phyloP scores from a whole-genome alignment of 1,140 invertebrate species.

The Brachionus calyciflorus region DNA sequence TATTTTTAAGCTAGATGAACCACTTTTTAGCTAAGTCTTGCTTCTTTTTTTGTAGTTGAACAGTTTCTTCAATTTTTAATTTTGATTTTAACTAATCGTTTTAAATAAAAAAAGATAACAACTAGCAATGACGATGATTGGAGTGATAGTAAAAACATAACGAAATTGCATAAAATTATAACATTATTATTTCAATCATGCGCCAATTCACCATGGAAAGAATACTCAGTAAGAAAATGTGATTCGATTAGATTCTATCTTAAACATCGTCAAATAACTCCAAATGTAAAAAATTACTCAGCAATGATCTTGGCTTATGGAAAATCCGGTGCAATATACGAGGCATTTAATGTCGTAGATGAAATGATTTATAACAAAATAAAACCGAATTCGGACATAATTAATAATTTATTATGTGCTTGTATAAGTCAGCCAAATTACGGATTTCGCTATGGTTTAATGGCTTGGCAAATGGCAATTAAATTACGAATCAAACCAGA shows the following conservation, averaged over 20 bases:
- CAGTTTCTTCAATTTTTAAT: too few species aligned
- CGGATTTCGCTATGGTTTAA: slow-evolving; percentile 37
- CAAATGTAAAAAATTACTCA: slow-evolving; percentile 19
- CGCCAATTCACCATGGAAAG: slow-evolving; percentile 23
- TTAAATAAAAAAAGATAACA: too few species aligned
- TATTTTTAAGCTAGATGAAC: too few species aligned
- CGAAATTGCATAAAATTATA: slow-evolving; percentile 34
- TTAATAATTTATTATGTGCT: slow-evolving; percentile 41
- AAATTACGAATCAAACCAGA: slow-evolving; percentile 28
- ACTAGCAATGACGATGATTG: slow-evolving; percentile 16
- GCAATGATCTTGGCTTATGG: slow-evolving; percentile 44
- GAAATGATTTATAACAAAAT: slow-evolving; percentile 33
- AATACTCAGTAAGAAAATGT: slow-evolving; percentile 37
- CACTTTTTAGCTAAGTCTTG: too few species aligned
- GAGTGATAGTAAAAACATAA: slow-evolving; percentile 7
- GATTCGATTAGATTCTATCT: slow-evolving; percentile 40
- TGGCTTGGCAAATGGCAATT: slow-evolving; percentile 34
- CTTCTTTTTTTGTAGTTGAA: too few species aligned
- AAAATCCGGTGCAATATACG: slow-evolving; percentile 21
- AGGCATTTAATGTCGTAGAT: slow-evolving; percentile 39
- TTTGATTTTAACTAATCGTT: too few species aligned
- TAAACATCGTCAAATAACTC: slow-evolving; percentile 16
- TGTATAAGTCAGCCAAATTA: slow-evolving; percentile 30
- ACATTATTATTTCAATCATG: slow-evolving; percentile 41
- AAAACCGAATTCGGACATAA: neutral